Conservation (phyloP, 2,888 invertebrate genomes). For the Rhorus exstirpatorius region DNA sequence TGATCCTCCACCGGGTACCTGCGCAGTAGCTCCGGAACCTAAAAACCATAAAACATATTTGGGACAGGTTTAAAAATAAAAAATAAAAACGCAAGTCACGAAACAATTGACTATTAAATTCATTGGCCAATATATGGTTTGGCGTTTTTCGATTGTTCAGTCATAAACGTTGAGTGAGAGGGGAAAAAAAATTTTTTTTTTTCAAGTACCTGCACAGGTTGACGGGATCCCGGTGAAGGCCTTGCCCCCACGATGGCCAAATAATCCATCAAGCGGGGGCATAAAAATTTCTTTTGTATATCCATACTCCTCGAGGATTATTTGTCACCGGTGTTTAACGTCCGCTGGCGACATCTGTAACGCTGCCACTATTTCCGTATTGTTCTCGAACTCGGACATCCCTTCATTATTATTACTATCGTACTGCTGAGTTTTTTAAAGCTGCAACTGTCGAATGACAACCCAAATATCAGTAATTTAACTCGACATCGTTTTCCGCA, state of each 20-base stretch:
- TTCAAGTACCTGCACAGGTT: constrained; percentile 91
- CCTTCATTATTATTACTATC: constrained; percentile 76
- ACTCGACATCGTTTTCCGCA: too few relatives aligned
- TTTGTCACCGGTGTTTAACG: constrained; percentile 81
- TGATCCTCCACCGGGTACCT: constrained; percentile 98
- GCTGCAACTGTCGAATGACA: too few relatives aligned
- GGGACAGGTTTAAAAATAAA: background rate
- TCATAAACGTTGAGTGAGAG: background rate
- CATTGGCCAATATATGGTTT: too few relatives aligned
- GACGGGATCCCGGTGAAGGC: constrained; percentile 91
- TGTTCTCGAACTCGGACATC: constrained; percentile 77
- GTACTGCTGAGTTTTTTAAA: constrained; percentile 1
- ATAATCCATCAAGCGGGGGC: constrained; percentile 97
- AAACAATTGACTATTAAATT: too few relatives aligned
- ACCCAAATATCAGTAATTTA: too few relatives aligned
- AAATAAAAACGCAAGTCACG: background rate
- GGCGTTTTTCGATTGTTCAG: background rate
- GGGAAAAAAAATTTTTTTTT: background rate
- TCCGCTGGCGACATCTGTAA: constrained; percentile 75
- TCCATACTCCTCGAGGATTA: constrained; percentile 84
- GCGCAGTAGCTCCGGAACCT: constrained; percentile 97
- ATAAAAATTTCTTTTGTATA: constrained; percentile 92
- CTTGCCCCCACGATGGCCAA: constrained; percentile 98
- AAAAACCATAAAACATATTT: constrained; percentile 80
- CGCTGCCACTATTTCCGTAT: constrained; percentile 72